phyloP scores from a whole-genome alignment of 2,888 invertebrate genomes.

The Campoplex nolae region DNA sequence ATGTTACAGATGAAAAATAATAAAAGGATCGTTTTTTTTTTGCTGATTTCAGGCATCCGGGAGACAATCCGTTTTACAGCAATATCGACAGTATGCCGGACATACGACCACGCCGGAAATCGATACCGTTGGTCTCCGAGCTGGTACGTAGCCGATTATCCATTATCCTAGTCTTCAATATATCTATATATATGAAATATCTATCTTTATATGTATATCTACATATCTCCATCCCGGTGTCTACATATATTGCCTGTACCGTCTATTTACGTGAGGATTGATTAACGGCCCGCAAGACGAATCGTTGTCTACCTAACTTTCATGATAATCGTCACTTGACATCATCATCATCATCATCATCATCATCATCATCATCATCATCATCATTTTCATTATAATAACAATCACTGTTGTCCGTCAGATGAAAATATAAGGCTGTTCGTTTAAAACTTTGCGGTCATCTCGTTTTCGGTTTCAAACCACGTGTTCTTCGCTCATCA shows the following conservation, averaged over 20 bases:
- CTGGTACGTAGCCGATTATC: constrained; percentile 92
- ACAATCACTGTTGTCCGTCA: constrained; percentile 16
- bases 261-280: constrained; percentile 75
- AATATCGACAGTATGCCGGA: constrained; percentile 99
- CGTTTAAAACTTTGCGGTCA: not conserved
- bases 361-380: not conserved
- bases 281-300: constrained; percentile 72
- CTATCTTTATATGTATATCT: constrained; percentile 51
- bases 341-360: constrained; percentile 15
- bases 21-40: constrained; percentile 32
- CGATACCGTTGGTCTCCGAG: constrained; percentile 99
- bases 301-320: constrained; percentile 53
- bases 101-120: constrained; percentile 98
- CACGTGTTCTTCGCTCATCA: constrained; percentile 21
- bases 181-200: constrained; percentile 47
- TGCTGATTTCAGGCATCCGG: constrained; percentile 90
- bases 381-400: not conserved
- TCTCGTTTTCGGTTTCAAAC: not conserved
- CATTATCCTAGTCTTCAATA: constrained; percentile 73
- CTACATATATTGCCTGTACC: constrained; percentile 77
- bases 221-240: constrained; percentile 59
- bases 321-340: constrained; percentile 45
- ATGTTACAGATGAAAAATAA: not conserved
- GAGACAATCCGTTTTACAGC: constrained; percentile 99
- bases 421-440: constrained; percentile 20